A percentile compares a stretch with the other conserved stretches of the same genome.
phyloP scores from a whole-genome alignment of 2,797 vertebrate genomes.

The Champsocephalus gunnari region DNA sequence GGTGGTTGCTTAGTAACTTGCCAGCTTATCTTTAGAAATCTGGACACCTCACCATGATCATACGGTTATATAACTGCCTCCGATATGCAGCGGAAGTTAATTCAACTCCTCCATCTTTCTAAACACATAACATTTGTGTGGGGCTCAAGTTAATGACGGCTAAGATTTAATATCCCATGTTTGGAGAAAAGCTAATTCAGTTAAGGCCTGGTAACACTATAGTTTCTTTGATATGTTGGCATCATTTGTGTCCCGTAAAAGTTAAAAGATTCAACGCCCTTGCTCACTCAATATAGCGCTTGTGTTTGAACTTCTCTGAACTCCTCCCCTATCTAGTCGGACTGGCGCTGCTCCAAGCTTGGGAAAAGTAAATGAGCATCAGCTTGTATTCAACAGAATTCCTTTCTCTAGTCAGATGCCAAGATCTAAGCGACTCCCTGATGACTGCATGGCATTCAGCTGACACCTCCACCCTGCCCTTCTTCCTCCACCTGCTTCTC shows the following conservation, averaged over 20 bases:
- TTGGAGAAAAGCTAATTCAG: background rate
- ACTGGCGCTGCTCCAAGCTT: constrained; percentile 17
- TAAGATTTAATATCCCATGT: constrained; percentile 17
- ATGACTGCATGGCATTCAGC: constrained; percentile 66
- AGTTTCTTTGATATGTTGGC: background rate
- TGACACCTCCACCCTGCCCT: constrained; percentile 55
- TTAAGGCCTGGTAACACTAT: no score
- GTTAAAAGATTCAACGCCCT: background rate
- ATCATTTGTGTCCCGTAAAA: background rate
- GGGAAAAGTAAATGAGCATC: constrained; percentile 32
- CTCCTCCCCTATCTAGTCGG: constrained; percentile 10
- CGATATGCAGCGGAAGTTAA: constrained; percentile 65
- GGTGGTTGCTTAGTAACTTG: constrained; percentile 79
- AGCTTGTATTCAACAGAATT: constrained; percentile 44
- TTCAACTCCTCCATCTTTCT: constrained; percentile 65
- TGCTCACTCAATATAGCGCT: constrained; percentile 3
- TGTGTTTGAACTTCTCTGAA: constrained; percentile 7
- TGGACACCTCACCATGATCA: constrained; percentile 70
- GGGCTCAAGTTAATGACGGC: constrained; percentile 34
- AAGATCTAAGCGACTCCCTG: constrained; percentile 57
- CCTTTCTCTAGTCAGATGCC: constrained; percentile 50
- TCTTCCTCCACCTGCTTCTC: constrained; percentile 27
- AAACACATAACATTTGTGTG: constrained; percentile 58
- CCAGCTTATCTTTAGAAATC: constrained; percentile 78
- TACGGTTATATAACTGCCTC: constrained; percentile 68